Conservation (phyloP, 1,140 invertebrate genomes). For the Nephotettix cincticeps region DNA sequence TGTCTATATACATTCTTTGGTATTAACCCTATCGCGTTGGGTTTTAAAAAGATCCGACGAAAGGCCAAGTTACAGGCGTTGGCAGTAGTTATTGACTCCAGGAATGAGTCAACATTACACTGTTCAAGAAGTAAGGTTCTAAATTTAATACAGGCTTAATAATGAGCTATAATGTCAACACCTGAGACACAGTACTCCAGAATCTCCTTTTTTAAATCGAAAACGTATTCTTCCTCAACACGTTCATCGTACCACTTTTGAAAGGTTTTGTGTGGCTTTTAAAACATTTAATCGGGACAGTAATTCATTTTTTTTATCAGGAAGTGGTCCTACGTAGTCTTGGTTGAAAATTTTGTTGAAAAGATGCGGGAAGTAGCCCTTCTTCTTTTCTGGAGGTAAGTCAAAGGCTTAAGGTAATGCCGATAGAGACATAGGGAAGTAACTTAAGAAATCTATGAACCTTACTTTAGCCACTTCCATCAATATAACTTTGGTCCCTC, state of each 20-base stretch:
- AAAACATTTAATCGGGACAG: conserved; percentile 15
- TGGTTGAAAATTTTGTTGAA: conserved; percentile 20
- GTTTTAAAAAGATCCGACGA: background rate
- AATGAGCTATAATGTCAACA: conserved; percentile 26
- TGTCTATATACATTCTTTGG: background rate
- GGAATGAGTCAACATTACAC: conserved; percentile 5
- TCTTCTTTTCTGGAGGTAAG: conserved; percentile 20
- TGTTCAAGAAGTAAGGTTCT: background rate
- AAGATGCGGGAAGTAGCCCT: conserved; percentile 27
- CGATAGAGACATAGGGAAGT: conserved; percentile 39
- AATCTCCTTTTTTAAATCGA: conserved; percentile 24
- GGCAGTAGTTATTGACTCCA: background rate
- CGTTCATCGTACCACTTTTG: conserved; percentile 6
- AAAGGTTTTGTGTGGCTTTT: conserved; percentile 7
- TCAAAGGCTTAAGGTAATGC: conserved; percentile 40
- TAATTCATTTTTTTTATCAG: conserved; percentile 25
- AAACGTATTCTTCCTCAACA: conserved; percentile 19
- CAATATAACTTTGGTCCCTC: conserved; percentile 24
- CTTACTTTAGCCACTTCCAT: conserved; percentile 32
- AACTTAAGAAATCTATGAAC: conserved; percentile 43
- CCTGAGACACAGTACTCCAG: conserved; percentile 28
- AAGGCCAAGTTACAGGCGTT: conserved; percentile 3
- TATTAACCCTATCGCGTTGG: background rate
- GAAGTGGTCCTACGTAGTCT: conserved; percentile 20
- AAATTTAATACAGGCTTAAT: conserved; percentile 25